Base-by-base conservation (phyloP, 2,113 vertebrate species). In the Salvelinus fontinalis region DNA sequence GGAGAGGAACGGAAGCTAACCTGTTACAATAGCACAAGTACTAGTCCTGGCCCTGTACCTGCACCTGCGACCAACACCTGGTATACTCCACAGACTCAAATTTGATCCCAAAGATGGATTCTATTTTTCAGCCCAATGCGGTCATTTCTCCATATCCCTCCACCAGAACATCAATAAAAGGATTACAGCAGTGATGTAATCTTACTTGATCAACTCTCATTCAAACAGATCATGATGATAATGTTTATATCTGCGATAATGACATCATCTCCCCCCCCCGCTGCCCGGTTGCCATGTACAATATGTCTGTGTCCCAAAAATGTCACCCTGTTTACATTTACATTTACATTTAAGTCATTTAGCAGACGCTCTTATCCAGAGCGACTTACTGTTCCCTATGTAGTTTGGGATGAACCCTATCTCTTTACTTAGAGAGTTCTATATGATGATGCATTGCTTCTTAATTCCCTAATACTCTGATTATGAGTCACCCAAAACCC, bases 51-150 rank as follows among this genome's bases (percentile, higher is more conserved):
- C 75, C 68, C 73, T 80, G 71, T 83, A 85, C 75, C 85, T 89
- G 86, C 83, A 85, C 75, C 85, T 89, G 86, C 83, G 83, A 51
- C 73, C 78, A 60, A 22, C n/a, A 49, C 16, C 26, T 22, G 1
- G 27, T 34, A 79, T 71, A 18, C 69, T 13, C 49, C 49, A 13
- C 14, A 9, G 2, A 51, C 11, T 3, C 8, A 66, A 24, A 66
- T 66, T 66, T 26, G n/a, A 11, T 66, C 49, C 24, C 24, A 12
- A 4, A 71, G 48, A 71, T 16, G 51, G 24, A 31, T 0, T 22
- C 26, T 18, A 14, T 62, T 39, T 14, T 62, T n/a, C 71, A 27
- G 24, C 14, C 70, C 16, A 31, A 73, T 22, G 12, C 24, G 7
- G 34, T 11, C 34, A 39, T 29, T 11, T 4, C n/a, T 12, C n/a